Conservation (phyloP, 2,888 invertebrate genomes). For the Tenthredo amoena region DNA sequence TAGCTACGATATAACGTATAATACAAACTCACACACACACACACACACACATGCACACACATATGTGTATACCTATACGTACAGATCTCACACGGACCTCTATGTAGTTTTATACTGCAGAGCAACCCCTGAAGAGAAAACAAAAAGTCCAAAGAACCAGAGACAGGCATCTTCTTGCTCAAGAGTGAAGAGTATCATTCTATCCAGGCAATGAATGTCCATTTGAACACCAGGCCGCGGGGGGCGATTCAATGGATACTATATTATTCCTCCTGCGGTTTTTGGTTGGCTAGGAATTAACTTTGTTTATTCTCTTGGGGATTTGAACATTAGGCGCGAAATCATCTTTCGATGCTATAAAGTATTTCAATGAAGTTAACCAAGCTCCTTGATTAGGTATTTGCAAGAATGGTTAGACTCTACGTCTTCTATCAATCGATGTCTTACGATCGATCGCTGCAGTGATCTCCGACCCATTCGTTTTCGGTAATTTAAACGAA, state of each 20-base stretch:
- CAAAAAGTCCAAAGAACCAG: constrained; percentile 7
- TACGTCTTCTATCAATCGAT: neutral
- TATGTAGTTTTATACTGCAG: neutral
- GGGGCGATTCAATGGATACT: neutral
- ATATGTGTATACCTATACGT: neutral
- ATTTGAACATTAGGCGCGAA: neutral
- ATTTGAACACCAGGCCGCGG: neutral
- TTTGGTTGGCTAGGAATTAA: neutral
- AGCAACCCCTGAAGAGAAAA: constrained; percentile 25
- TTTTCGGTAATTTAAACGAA: neutral
- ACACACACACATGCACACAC: neutral
- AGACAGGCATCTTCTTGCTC: neutral
- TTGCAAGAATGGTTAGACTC: neutral
- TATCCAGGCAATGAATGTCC: neutral
- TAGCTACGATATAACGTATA: neutral
- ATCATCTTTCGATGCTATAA: neutral
- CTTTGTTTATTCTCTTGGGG: neutral
- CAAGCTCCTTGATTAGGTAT: too few relatives aligned
- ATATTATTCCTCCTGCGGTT: neutral
- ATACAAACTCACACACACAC: neutral
- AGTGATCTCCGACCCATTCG: neutral
- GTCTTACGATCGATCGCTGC: neutral
- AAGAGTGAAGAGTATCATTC: neutral
- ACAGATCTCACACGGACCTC: neutral
- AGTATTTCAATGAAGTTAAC: neutral